phyloP scores from a whole-genome alignment of 2,113 vertebrate species.

The Psilopsiagon aurifrons region DNA sequence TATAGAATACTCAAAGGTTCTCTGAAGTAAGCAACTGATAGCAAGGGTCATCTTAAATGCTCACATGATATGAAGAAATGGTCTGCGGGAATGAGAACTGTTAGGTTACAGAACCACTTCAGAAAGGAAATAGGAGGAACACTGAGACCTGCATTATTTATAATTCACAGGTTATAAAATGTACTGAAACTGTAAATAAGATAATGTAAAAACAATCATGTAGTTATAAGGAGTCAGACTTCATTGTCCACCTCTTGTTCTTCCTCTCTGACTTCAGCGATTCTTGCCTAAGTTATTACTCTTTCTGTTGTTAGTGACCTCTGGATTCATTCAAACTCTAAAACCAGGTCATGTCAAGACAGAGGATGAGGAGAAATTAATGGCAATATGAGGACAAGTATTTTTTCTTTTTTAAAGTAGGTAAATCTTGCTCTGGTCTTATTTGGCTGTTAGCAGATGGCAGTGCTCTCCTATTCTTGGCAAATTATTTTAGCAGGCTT shows the following conservation, averaged over 20 bases:
- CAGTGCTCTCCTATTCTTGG: neutral
- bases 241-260: neutral
- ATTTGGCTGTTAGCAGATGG: conserved; percentile 13
- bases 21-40: neutral
- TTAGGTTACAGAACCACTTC: neutral
- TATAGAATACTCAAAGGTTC: neutral
- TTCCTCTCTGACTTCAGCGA: neutral
- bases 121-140: neutral
- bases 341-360: neutral
- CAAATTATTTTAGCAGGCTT: conserved; percentile 30
- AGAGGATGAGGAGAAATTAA: neutral
- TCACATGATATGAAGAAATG: neutral
- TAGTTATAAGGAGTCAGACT: neutral
- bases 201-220: neutral
- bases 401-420: neutral
- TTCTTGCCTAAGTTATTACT: neutral
- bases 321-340: neutral
- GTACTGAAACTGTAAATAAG: neutral
- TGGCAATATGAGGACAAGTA: neutral
- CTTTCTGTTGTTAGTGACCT: neutral
- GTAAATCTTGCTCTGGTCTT: neutral
- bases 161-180: neutral
- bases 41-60: neutral
- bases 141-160: neutral
- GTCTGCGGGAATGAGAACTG: neutral